Evolutionary conservation across 2,113 vertebrate genomes (phyloP), one percentile per base, ranked within the genome.

Genomic region (Pyxicephalus adspersus): DNA sequence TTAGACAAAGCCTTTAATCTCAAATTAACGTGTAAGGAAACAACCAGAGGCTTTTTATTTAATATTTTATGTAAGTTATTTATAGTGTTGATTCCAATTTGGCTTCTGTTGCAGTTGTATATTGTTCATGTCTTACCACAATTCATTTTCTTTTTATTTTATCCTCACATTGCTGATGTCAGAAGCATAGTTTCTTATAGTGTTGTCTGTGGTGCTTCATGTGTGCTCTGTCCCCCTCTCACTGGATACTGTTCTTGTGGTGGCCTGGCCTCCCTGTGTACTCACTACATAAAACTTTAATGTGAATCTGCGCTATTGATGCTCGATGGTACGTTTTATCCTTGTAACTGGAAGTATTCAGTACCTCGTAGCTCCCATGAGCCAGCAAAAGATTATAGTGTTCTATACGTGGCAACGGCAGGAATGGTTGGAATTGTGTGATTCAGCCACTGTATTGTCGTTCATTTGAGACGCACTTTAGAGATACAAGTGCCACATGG

Each of bases 21-120:
- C 0, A 31, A 7, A 55, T 28, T 66, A 66, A 66, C 64, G n/a
- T 17, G 13, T 25, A 73, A 67, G 22, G 4, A 71, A 23, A 23
- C n/a, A 17, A 17, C 50, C 20, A 15, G 19, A 13, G 60, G 23
- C 45, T 17, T 15, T 50, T 19, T 28, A 86, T 89, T 89, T 90
- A 90, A 90, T 90, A 85, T 90, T 89, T 81, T 86, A 87, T 86
- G 89, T 91, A 86, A 91, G 88, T 92, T 92, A 93, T 92, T 94
- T 93, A 93, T 54, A 52, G 74, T 34, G 4, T 64, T 51, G 25
- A 31, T 64, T 16, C 65, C 34, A 25, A 61, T 55, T 52, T 18
- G 16, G 11, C 20, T 26, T 45, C 38, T 45, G 19, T 19, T 23
- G 11, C 38, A 0, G 38, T 23, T 60, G n/a, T 23, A 11, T 60